Conservation (phyloP, 2,797 vertebrate species). For the Podarcis siculus region DNA sequence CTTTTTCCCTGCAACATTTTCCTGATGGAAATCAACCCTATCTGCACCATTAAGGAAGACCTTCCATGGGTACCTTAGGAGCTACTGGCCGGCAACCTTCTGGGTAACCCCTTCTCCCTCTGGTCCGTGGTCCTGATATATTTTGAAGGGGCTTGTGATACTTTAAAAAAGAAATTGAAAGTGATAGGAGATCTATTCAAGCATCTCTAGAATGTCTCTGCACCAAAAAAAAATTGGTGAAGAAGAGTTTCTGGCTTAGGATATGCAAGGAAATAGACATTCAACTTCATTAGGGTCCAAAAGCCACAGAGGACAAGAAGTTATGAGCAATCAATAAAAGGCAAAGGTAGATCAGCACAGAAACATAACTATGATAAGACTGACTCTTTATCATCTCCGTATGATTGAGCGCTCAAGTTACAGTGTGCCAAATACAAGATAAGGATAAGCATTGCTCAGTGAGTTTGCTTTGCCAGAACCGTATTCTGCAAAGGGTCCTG, state of each 20-base stretch:
- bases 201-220: not conserved
- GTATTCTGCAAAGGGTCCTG: not conserved
- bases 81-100: not conserved
- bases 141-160: not conserved
- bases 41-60: too few species aligned
- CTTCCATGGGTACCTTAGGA: too few species aligned
- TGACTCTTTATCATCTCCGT: not conserved
- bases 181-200: not conserved
- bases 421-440: not conserved
- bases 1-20: not conserved
- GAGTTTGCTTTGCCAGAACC: not conserved
- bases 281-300: not conserved
- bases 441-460: slow-evolving; percentile 6
- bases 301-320: slow-evolving; percentile 12
- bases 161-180: not conserved
- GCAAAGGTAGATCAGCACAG: slow-evolving; percentile 27
- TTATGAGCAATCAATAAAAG: slow-evolving; percentile 10
- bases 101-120: not conserved
- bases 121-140: not conserved
- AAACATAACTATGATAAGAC: slow-evolving; percentile 16
- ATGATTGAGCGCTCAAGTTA: not conserved
- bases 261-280: not conserved
- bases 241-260: not conserved
- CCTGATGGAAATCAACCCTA: not conserved
- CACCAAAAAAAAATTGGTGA: not conserved